phyloP scores from a whole-genome alignment of 1,140 invertebrate species.

The Drosophila truncata region DNA sequence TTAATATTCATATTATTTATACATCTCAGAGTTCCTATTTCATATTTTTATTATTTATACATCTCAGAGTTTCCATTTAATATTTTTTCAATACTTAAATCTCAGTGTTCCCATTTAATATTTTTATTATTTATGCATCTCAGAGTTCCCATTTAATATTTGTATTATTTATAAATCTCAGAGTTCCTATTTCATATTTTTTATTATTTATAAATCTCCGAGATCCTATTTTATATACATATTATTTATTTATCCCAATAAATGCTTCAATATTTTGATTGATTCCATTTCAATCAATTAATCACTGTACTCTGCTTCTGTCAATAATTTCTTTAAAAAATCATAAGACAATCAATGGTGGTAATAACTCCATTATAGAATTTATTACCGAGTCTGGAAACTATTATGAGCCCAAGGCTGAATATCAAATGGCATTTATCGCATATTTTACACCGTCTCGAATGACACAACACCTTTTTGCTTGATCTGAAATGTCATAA shows the following conservation, averaged over 20 bases:
- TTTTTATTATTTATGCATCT: too few species aligned
- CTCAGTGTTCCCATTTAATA: too few species aligned
- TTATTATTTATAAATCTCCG: neutral
- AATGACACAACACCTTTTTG: conserved; percentile 43
- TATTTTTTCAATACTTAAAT: neutral
- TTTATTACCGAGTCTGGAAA: neutral
- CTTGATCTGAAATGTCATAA: conserved; percentile 38
- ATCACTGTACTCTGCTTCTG: neutral
- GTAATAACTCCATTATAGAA: conserved; percentile 5
- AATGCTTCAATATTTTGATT: neutral
- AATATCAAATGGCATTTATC: conserved; percentile 19
- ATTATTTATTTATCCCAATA: too few species aligned
- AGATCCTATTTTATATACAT: neutral
- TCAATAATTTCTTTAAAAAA: neutral
- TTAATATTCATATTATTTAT: neutral
- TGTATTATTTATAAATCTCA: neutral
- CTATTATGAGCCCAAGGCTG: conserved; percentile 4
- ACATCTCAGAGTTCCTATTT: too few species aligned
- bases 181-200: neutral
- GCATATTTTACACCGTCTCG: conserved; percentile 17
- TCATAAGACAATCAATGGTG: neutral
- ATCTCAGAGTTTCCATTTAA: too few species aligned
- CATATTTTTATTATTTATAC: too few species aligned
- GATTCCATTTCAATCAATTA: neutral
- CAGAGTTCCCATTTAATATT: neutral